phyloP scores from a whole-genome alignment of 2,797 vertebrate genomes.

The Phrynocephalus guinanensis region DNA sequence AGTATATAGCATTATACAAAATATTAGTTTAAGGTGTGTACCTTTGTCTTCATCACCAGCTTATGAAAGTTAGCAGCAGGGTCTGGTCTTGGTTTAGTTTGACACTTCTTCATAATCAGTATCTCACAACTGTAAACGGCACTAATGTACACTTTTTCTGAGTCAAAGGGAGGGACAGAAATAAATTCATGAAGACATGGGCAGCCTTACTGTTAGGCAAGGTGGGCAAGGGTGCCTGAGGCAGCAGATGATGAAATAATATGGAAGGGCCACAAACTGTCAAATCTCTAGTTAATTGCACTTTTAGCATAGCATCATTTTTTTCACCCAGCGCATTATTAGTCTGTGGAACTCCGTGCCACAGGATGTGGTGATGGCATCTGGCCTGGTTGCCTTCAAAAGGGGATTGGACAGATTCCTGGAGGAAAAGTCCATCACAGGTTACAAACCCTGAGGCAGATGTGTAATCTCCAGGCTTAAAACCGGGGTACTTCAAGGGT shows the following conservation, averaged over 20 bases:
- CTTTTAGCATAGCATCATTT: background rate
- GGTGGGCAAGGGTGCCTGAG: background rate
- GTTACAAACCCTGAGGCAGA: no score
- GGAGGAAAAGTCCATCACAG: no score
- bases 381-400: no score
- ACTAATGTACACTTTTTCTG: background rate
- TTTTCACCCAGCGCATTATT: no score
- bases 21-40: constrained; percentile 47
- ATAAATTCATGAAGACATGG: background rate
- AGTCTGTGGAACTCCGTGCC: no score
- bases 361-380: no score
- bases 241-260: background rate
- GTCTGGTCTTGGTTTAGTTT: constrained; percentile 41
- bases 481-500: no score
- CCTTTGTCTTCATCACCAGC: background rate
- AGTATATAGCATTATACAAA: constrained; percentile 46
- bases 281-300: background rate
- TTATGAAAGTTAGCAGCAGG: constrained; percentile 41
- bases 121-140: constrained; percentile 13
- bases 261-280: background rate
- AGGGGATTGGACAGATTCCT: no score
- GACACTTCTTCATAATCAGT: constrained; percentile 19
- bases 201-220: background rate
- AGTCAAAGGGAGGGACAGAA: background rate
- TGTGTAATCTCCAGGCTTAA: no score